Conservation (phyloP, 1,140 invertebrate species). For the Psix sp. region DNA sequence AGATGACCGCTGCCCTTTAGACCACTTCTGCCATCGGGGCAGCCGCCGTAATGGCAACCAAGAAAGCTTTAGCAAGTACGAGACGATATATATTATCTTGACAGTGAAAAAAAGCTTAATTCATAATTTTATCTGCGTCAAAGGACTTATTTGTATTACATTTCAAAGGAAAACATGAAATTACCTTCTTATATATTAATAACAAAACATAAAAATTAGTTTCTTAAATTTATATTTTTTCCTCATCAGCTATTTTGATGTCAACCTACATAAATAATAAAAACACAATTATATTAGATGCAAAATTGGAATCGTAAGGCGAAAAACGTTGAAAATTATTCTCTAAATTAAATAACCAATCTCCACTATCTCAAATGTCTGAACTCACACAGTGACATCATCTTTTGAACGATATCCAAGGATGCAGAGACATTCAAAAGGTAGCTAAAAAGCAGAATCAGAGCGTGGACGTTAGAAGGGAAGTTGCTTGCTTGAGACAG, state of each 20-base stretch:
- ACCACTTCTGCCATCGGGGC: slow-evolving; percentile 62
- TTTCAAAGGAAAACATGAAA: too few relatives aligned
- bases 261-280: too few relatives aligned
- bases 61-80: slow-evolving; percentile 53
- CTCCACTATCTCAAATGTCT: slow-evolving; percentile 25
- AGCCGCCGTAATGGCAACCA: slow-evolving; percentile 58
- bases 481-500: slow-evolving; percentile 78
- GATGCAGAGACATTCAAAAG: slow-evolving; percentile 64
- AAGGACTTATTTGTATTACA: too few relatives aligned
- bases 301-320: too few relatives aligned
- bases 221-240: too few relatives aligned
- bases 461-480: slow-evolving; percentile 70
- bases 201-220: too few relatives aligned
- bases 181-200: too few relatives aligned
- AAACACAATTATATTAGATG: too few relatives aligned
- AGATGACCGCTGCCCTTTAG: slow-evolving; percentile 64
- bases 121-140: slow-evolving; percentile 45
- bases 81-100: slow-evolving; percentile 55
- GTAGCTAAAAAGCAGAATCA: slow-evolving; percentile 55
- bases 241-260: too few relatives aligned
- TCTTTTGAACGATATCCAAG: slow-evolving; percentile 63
- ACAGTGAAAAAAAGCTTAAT: slow-evolving; percentile 54
- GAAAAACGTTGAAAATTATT: too few relatives aligned
- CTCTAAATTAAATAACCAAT: too few relatives aligned
- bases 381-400: slow-evolving; percentile 39